These are phyloP conservation scores for Dasysyrphus tricinctus DNA, from an alignment of 2,888 invertebrate species.

Conservation along the genomic window DNA sequence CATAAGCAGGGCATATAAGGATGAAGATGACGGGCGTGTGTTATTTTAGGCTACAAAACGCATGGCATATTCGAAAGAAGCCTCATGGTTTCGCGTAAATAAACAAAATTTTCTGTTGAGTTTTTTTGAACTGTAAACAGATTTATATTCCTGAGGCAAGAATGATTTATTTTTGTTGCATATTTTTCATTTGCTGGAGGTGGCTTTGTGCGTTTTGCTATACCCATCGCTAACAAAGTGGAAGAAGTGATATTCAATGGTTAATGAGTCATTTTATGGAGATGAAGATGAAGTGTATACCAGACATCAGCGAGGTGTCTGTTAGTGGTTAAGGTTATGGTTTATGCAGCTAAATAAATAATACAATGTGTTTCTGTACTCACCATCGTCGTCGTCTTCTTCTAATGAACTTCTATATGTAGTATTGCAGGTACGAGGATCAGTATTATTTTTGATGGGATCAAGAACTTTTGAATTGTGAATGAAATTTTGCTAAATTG, in stretches of 20 bases:
- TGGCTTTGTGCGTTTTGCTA: constrained; percentile 24
- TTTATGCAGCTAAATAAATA: constrained; percentile 65
- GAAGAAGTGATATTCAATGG: constrained; percentile 61
- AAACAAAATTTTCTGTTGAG: constrained; percentile 58
- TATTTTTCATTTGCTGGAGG: constrained; percentile 40
- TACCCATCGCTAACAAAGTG: not conserved
- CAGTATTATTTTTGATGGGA: constrained; percentile 22
- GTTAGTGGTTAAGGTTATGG: constrained; percentile 69
- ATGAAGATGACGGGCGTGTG: constrained; percentile 55
- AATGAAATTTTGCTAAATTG: constrained; percentile 48
- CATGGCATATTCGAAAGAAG: constrained; percentile 40
- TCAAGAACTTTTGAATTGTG: constrained; percentile 12
- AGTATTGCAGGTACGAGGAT: not conserved
- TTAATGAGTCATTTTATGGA: constrained; percentile 68
- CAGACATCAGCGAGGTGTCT: constrained; percentile 37
- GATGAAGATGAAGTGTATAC: constrained; percentile 31
- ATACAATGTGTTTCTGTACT: not conserved
- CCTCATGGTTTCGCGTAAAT: constrained; percentile 66
- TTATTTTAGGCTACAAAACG: constrained; percentile 68
- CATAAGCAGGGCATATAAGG: constrained; percentile 33
- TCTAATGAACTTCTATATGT: not conserved
- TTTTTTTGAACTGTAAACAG: constrained; percentile 67
- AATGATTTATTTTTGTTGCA: constrained; percentile 73
- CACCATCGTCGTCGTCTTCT: not conserved
- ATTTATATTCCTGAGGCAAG: constrained; percentile 9